Evolutionary conservation across 2,113 vertebrate genomes (phyloP), one percentile per base, ranked within the genome.

Genomic region (Vidua macroura): DNA sequence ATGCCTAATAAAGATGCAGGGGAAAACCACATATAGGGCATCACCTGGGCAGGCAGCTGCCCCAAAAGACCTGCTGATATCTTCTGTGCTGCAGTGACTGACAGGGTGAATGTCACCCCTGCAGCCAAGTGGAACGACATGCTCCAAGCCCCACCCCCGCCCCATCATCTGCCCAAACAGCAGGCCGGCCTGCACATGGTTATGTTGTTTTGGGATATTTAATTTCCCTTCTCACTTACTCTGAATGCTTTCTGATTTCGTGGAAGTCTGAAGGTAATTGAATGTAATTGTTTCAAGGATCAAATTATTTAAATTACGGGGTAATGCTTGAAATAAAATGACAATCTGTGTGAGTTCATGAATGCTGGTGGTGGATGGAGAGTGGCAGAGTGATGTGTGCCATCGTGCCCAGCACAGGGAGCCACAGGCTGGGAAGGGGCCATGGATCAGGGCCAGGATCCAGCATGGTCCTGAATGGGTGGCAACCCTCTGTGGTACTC

Each of bases 261-360:
- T 31, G 75, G 66, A 95, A 88, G 62, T 75, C 43, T 86, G 88
- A 84, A 88, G 55, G 75, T 95, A 96, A 96, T 96, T 90, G 92
- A 93, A 95, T 91, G 76, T 93, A 96, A 96, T 93, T 88, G 60
- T 94, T 97, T 93, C 69, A 93, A 82, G 39, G 90, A 93, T 91
- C 3, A 2, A 91, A 84, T 95, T 93, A 83, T 96, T 95, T 94
- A 93, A 92, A 93, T 95, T 86, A 89, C 15, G 84, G 73, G n/a
- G 43, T 90, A 84, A 81, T n/a, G 44, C 43, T 74, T 79, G 74
- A 95, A 86, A 69, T 64, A 60, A 79, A 93, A 82, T 74, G 52
- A 91, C 39, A 77, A 22, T 88, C 77, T 77, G 80, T 86, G 74
- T 77, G 89, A 90, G 81, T 80, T 84, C 30, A 67, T 86, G 59